Evolutionary conservation across 2,113 vertebrate genomes (phyloP).

Genomic region (Engraulis encrasicolus): DNA sequence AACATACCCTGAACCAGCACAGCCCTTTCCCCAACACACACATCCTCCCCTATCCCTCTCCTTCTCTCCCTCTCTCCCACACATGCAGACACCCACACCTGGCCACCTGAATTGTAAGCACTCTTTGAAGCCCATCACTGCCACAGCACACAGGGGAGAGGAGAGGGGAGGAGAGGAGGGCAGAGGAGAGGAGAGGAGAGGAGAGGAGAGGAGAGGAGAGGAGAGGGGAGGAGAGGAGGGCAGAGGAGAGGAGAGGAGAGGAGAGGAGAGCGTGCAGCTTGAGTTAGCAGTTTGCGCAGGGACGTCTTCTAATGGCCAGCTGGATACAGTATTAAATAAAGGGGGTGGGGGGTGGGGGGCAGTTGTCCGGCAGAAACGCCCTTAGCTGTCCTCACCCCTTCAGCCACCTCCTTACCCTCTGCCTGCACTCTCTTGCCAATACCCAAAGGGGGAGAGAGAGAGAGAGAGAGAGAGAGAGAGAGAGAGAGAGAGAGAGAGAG

Average conservation of each 20-base stretch:
- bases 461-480: too few species aligned
- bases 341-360: too few species aligned
- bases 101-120: constrained; percentile 61
- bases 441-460: too few species aligned
- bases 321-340: background rate
- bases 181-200: too few species aligned
- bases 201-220: too few species aligned
- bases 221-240: too few species aligned
- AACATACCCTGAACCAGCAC: background rate
- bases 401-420: background rate
- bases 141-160: constrained; percentile 48
- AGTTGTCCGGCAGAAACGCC: constrained; percentile 2
- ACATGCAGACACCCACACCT: constrained; percentile 32
- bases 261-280: constrained; percentile 70
- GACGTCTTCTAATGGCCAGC: constrained; percentile 15
- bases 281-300: constrained; percentile 7
- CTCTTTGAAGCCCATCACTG: constrained; percentile 44
- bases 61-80: background rate
- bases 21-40: too few species aligned
- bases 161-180: too few species aligned
- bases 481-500: too few species aligned
- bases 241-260: too few species aligned
- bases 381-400: background rate
- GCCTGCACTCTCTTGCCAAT: background rate
- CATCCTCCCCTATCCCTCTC: too few species aligned